phyloP scores from a whole-genome alignment of 2,797 vertebrate species.

The Avahi laniger region DNA sequence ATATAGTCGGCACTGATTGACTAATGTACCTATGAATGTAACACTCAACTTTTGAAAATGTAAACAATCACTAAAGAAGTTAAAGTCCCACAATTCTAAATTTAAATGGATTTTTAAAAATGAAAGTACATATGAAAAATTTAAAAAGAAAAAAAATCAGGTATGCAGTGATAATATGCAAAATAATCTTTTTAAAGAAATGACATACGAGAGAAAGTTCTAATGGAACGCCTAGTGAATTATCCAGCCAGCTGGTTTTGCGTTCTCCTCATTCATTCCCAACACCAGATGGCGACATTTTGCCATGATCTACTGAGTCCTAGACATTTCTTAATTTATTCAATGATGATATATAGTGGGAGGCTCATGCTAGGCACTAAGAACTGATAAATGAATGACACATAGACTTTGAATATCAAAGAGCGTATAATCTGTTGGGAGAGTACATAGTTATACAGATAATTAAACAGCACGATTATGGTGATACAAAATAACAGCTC shows the following conservation, averaged over 20 bases:
- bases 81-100: not conserved
- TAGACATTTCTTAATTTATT: not conserved
- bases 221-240: not conserved
- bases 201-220: not conserved
- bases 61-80: not conserved
- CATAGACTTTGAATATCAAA: not conserved
- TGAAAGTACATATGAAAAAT: not conserved
- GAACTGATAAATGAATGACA: not conserved
- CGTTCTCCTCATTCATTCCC: not conserved
- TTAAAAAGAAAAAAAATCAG: not conserved
- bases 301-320: not conserved
- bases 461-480: not conserved
- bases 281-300: conserved; percentile 68
- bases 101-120: not conserved
- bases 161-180: not conserved
- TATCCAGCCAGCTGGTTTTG: not conserved
- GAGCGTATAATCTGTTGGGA: not conserved
- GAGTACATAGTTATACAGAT: not conserved
- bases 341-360: not conserved
- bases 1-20: not conserved
- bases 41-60: not conserved
- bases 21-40: not conserved
- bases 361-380: not conserved
- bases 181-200: not conserved
- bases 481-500: not conserved